Evolutionary conservation across 1,140 invertebrate species (phyloP), one percentile per base, ranked within the genome.

Genomic region (Trichonephila clavata): DNA sequence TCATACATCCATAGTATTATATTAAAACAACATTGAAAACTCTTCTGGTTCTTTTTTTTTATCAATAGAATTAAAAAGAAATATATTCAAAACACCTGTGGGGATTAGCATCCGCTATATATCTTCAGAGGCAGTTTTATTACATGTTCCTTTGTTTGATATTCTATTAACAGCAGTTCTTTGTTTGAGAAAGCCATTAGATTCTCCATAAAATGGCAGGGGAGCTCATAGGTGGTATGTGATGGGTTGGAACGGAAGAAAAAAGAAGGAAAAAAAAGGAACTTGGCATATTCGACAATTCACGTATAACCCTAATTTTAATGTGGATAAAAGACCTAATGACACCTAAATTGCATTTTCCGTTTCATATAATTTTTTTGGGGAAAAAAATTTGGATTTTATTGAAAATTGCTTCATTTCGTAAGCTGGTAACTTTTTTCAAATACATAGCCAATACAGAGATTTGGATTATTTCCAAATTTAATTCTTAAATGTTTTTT

Each of bases 91-190:
- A 32, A 39, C 27, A 77, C 71, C 71, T 27, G 71, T 77, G 27
- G 71, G 71, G 71, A 77, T 77, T 77, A 77, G 71, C 32, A 39
- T 77, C 71, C 71, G 32, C 71, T 77, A 77, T 77, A 77, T 32
- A 39, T 77, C 71, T 77, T 77, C 32, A 27, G 71, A 77, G 71
- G 32, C 71, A 77, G 32, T 77, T 77, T 77, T 77, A 77, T 77
- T 77, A 77, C 71, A 39, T 39, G 71, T 77, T 20, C 71, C 32
- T 77, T 77, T 77, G 71, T 77, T 18, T 77, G 71, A 32, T 18
- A 39, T 77, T 32, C 71, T 77, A 77, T 77, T 77, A 77, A 77
- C 71, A 77, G 32, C 32, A 13, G 24, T 77, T 77, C 71, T 77
- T 77, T 77, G 71, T 77, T 77, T 77, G 32, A 32, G 14, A 77